Conservation (phyloP, 1,140 invertebrate genomes). For the Chymomyza costata region DNA sequence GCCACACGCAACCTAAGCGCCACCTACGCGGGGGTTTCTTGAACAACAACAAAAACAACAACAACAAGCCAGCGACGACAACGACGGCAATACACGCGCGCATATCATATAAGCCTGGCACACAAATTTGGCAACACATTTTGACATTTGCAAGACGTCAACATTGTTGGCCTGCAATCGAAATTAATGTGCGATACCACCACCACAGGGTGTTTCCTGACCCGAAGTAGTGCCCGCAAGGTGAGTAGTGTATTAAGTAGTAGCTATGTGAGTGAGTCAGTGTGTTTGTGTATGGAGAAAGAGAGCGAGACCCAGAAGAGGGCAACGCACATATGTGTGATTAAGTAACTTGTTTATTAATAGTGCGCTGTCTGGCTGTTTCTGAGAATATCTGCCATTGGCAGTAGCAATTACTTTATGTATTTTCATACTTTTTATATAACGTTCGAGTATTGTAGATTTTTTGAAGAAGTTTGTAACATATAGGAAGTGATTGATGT, state of each 20-base stretch:
- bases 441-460: too few relatives aligned
- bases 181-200: conserved; percentile 82
- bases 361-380: conserved; percentile 32
- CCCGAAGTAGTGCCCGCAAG: conserved; percentile 77
- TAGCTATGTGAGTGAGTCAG: not conserved
- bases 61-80: too few relatives aligned
- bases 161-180: conserved; percentile 55
- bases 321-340: not conserved
- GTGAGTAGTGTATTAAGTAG: conserved; percentile 73
- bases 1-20: not conserved
- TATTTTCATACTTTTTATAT: too few relatives aligned
- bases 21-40: not conserved
- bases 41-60: too few relatives aligned
- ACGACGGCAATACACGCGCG: not conserved
- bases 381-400: too few relatives aligned
- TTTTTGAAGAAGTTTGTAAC: too few relatives aligned
- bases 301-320: too few relatives aligned
- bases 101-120: not conserved
- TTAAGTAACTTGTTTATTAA: conserved; percentile 31
- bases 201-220: conserved; percentile 82
- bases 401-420: too few relatives aligned
- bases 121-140: conserved; percentile 15
- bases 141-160: conserved; percentile 19
- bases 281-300: conserved; percentile 1
- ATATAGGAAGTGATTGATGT: too few relatives aligned